These are phyloP conservation scores for Drosophila hydei DNA, from an alignment of 1,140 invertebrate genomes.

Conservation along the genomic window DNA sequence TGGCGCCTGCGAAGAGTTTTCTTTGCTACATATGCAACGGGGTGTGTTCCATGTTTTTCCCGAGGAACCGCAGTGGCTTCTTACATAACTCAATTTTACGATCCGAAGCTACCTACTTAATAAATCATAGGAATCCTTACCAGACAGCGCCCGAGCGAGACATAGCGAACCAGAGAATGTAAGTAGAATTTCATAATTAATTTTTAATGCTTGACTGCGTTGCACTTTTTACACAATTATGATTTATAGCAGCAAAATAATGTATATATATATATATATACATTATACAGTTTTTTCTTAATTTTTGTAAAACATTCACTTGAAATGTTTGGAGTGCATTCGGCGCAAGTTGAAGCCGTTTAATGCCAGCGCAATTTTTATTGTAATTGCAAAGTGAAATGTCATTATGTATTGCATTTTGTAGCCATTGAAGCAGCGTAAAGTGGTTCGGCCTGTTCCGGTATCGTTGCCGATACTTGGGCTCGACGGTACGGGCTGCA, in stretches of 20 bases:
- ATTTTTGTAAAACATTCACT: conserved; percentile 59
- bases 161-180: background rate
- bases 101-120: conserved; percentile 59
- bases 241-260: conserved; percentile 60
- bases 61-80: conserved; percentile 63
- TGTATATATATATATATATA: conserved; percentile 1
- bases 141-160: conserved; percentile 12
- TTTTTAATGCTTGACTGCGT: conserved; percentile 78
- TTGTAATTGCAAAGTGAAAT: conserved; percentile 81
- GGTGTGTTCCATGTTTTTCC: conserved; percentile 47
- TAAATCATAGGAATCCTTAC: conserved; percentile 71
- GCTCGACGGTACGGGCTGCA: conserved; percentile 3
- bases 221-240: conserved; percentile 61
- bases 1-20: conserved; percentile 62
- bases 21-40: conserved; percentile 36
- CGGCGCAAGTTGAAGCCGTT: conserved; percentile 74
- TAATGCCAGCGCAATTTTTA: conserved; percentile 77
- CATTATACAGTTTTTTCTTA: conserved; percentile 28
- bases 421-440: conserved; percentile 80
- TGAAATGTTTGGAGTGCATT: conserved; percentile 76
- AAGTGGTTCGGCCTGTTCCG: conserved; percentile 60
- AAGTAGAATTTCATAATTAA: conserved; percentile 70
- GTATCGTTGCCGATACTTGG: background rate
- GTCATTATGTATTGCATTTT: conserved; percentile 81
- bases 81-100: conserved; percentile 80